phyloP scores from a whole-genome alignment of 2,888 invertebrate genomes.

The Microplitis manilae region DNA sequence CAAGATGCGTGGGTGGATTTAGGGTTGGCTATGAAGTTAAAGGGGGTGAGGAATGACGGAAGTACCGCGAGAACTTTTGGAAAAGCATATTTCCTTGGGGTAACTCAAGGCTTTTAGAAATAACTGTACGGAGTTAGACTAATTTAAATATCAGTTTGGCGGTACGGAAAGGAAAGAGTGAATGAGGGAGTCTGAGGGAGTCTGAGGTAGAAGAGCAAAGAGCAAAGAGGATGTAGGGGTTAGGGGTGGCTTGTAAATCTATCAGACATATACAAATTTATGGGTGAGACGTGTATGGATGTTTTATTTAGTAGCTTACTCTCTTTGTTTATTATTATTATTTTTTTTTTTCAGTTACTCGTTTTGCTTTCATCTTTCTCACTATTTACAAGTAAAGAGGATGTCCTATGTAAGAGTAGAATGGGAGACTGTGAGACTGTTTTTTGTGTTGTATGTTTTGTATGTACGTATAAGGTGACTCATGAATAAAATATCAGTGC shows the following conservation, averaged over 20 bases:
- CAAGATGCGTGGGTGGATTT: slow-evolving; percentile 18
- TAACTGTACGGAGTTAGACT: slow-evolving; percentile 67
- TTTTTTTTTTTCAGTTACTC: background rate
- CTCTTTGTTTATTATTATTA: slow-evolving; percentile 23
- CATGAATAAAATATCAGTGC: slow-evolving; percentile 71
- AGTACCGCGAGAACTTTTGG: slow-evolving; percentile 44
- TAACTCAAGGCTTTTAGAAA: slow-evolving; percentile 47
- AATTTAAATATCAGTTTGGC: slow-evolving; percentile 71
- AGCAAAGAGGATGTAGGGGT: slow-evolving; percentile 4
- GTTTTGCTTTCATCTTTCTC: slow-evolving; percentile 41
- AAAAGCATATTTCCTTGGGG: slow-evolving; percentile 59
- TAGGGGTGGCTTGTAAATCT: slow-evolving; percentile 69
- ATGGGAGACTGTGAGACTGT: background rate
- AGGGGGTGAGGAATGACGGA: slow-evolving; percentile 18
- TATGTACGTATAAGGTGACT: slow-evolving; percentile 60
- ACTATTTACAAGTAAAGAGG: background rate
- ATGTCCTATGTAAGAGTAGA: background rate
- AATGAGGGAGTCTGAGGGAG: background rate
- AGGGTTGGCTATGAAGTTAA: slow-evolving; percentile 7
- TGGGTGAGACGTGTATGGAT: slow-evolving; percentile 67
- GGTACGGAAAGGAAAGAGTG: slow-evolving; percentile 32
- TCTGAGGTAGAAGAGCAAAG: slow-evolving; percentile 9
- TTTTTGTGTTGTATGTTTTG: slow-evolving; percentile 23
- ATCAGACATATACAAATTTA: slow-evolving; percentile 68
- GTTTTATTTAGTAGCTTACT: slow-evolving; percentile 70